Evolutionary conservation across 2,888 invertebrate species (phyloP).

Genomic region (Steinernema scapterisci): DNA sequence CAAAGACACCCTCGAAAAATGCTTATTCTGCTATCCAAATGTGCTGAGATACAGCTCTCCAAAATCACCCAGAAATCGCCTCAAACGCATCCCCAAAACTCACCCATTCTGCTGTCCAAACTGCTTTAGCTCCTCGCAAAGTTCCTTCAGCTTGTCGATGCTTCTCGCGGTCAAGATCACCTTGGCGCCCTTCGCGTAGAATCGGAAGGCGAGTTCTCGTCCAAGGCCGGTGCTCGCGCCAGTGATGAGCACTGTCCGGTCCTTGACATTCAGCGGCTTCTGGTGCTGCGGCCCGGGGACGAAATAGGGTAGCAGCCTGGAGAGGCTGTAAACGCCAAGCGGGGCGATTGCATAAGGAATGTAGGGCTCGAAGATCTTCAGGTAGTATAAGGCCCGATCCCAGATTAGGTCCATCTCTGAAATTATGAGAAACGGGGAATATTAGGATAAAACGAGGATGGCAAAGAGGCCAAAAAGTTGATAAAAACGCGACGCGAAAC

Average conservation of each 20-base stretch:
- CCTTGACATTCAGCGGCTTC: slow-evolving; percentile 45
- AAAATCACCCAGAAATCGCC: too few species aligned
- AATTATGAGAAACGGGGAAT: too few species aligned
- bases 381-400: slow-evolving; percentile 16
- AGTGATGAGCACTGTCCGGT: slow-evolving; percentile 62
- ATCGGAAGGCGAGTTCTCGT: slow-evolving; percentile 53
- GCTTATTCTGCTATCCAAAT: too few species aligned
- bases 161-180: slow-evolving; percentile 61
- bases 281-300: slow-evolving; percentile 60
- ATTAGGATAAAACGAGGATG: neutral
- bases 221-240: slow-evolving; percentile 62
- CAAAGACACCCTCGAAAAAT: too few species aligned
- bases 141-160: slow-evolving; percentile 57
- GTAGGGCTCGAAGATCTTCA: slow-evolving; percentile 36
- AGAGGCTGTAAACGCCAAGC: slow-evolving; percentile 42
- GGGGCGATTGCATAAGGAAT: slow-evolving; percentile 43
- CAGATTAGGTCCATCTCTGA: slow-evolving; percentile 20
- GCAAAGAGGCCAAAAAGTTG: neutral
- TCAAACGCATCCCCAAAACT: neutral
- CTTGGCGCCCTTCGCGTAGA: slow-evolving; percentile 59
- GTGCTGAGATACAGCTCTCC: too few species aligned
- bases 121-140: slow-evolving; percentile 57
- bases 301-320: slow-evolving; percentile 38
- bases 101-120: slow-evolving; percentile 40
- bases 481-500: too few species aligned